Percentiles rank a stretch among this genome's conserved stretches.
Evolutionary conservation across 1,140 invertebrate species (phyloP).

Genomic region (Zaprionus ghesquierei): DNA sequence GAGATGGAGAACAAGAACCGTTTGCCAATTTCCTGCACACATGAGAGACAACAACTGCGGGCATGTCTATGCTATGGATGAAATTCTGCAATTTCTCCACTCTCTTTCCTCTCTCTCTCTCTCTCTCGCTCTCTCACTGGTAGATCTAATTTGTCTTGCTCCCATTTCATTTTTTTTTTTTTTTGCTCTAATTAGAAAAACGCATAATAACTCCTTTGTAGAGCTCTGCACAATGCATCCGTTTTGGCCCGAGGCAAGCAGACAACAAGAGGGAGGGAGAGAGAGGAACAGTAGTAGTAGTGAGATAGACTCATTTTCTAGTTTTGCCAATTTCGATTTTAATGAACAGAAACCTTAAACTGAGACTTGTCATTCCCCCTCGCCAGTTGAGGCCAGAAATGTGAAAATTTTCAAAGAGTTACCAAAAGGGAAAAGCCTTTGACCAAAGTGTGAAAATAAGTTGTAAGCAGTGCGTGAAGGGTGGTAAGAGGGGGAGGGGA

Average conservation of each 20-base stretch:
- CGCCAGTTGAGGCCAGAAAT: background rate
- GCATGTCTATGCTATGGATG: background rate
- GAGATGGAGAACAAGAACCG: constrained; percentile 13
- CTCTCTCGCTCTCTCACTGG: background rate
- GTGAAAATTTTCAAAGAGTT: background rate
- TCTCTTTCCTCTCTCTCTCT: constrained; percentile 7
- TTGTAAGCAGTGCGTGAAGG: constrained; percentile 3
- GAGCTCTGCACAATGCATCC: constrained; percentile 32
- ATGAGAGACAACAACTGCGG: constrained; percentile 20
- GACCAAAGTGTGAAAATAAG: constrained; percentile 19
- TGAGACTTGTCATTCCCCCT: background rate
- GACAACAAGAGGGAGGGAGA: constrained; percentile 1
- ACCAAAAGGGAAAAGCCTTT: background rate
- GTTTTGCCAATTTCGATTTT: constrained; percentile 51
- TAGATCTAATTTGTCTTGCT: constrained; percentile 7
- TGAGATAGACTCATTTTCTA: constrained; percentile 41
- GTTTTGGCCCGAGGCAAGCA: constrained; percentile 4
- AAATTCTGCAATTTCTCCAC: constrained; percentile 40
- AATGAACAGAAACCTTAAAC: constrained; percentile 35
- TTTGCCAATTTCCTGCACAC: constrained; percentile 65
- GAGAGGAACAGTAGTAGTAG: constrained; percentile 1
- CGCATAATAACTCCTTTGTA: constrained; percentile 60
- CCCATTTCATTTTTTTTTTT: constrained; percentile 21
- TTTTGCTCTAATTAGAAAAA: constrained; percentile 67
- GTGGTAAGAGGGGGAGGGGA: background rate